phyloP scores from a whole-genome alignment of 2,888 invertebrate genomes.

The Athripsodes cinereus region DNA sequence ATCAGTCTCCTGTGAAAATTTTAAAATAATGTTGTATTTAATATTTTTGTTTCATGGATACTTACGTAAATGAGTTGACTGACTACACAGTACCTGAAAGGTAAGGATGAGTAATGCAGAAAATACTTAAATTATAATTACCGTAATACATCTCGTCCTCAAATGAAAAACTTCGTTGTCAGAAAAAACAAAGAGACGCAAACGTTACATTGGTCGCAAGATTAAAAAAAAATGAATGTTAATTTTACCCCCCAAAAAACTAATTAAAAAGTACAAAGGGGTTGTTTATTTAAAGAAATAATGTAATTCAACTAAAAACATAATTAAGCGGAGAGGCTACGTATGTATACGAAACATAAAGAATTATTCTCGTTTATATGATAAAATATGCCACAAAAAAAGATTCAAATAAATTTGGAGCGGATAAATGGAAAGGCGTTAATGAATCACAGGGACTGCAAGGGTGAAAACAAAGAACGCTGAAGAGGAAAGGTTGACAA shows the following conservation, averaged over 20 bases:
- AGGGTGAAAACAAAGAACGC: constrained; percentile 10
- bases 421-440: constrained; percentile 9
- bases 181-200: too few relatives aligned
- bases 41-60: too few relatives aligned
- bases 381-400: constrained; percentile 3
- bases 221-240: too few relatives aligned
- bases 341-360: background rate
- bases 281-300: constrained; percentile 1
- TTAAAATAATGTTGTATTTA: too few relatives aligned
- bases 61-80: too few relatives aligned
- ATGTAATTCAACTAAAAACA: background rate
- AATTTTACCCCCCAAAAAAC: background rate
- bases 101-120: too few relatives aligned
- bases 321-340: background rate
- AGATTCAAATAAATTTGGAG: constrained; percentile 6
- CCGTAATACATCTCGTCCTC: too few relatives aligned
- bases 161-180: too few relatives aligned
- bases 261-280: background rate
- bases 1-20: too few relatives aligned
- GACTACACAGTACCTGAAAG: too few relatives aligned
- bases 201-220: too few relatives aligned
- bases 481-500: constrained; percentile 21
- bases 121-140: too few relatives aligned
- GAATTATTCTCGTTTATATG: background rate
- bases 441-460: constrained; percentile 7